A percentile compares a stretch with the other conserved stretches of the same genome.
These are phyloP conservation scores for Enteromius treurensis DNA, from an alignment of 2,797 vertebrate species.

Conservation along the genomic window DNA sequence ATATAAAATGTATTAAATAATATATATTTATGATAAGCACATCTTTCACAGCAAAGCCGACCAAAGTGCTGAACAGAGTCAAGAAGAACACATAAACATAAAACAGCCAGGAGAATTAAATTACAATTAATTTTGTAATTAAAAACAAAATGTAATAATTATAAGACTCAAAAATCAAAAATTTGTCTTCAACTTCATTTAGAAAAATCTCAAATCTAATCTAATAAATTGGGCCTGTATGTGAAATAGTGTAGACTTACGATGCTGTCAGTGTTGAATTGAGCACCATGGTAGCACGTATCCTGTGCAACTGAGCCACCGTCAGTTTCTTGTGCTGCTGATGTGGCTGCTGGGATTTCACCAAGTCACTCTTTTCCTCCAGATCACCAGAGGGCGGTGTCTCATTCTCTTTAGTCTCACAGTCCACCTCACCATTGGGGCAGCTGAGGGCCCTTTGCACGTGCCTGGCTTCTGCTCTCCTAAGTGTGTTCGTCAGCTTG, in stretches of 20 bases:
- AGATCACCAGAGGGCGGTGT: slow-evolving; percentile 21
- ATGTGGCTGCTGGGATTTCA: slow-evolving; percentile 67
- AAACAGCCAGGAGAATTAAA: too few relatives aligned
- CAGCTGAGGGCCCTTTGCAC: not conserved
- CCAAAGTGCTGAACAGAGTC: too few relatives aligned
- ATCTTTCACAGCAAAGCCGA: too few relatives aligned
- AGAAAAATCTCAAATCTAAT: too few relatives aligned
- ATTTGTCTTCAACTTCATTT: too few relatives aligned
- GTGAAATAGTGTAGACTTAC: slow-evolving; percentile 76
- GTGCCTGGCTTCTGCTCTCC: slow-evolving; percentile 57
- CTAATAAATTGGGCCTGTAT: not conserved
- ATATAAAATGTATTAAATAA: not conserved
- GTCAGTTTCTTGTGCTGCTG: slow-evolving; percentile 81
- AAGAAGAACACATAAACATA: too few relatives aligned
- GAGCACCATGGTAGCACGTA: slow-evolving; percentile 92
- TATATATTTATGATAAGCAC: not conserved
- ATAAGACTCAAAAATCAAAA: too few relatives aligned
- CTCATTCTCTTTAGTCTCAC: slow-evolving; percentile 64
- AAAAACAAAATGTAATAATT: too few relatives aligned
- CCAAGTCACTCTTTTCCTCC: slow-evolving; percentile 47
- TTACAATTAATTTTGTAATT: too few relatives aligned
- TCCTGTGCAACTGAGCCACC: slow-evolving; percentile 86
- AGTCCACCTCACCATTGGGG: slow-evolving; percentile 53
- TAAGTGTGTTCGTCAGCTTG: slow-evolving; percentile 63
- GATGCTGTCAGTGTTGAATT: slow-evolving; percentile 97